These are phyloP conservation scores for Hirtodrosophila alboralis DNA, from an alignment of 2,888 invertebrate genomes.

Conservation along the genomic window DNA sequence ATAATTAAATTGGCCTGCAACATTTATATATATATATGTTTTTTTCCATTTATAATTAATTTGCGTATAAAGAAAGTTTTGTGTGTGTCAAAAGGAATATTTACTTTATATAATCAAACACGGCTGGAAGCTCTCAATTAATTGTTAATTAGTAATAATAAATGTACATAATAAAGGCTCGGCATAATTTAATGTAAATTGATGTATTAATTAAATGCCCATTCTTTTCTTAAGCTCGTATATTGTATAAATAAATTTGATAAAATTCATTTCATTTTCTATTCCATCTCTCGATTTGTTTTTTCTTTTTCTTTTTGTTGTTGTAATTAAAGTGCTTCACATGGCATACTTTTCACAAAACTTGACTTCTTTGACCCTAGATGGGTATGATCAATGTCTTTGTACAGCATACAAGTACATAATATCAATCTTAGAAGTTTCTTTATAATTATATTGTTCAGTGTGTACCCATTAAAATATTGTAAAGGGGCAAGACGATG, in stretches of 20 bases:
- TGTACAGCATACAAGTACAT: neutral
- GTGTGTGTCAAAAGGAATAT: too few relatives aligned
- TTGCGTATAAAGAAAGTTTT: too few relatives aligned
- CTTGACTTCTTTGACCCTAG: constrained; percentile 5
- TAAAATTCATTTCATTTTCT: neutral
- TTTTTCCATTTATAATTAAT: too few relatives aligned
- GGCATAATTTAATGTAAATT: neutral
- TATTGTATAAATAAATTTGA: neutral
- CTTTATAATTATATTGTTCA: constrained; percentile 1
- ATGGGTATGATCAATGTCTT: neutral
- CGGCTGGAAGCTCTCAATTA: too few relatives aligned
- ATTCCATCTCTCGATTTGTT: neutral
- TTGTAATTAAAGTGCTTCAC: constrained; percentile 11
- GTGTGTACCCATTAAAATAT: neutral
- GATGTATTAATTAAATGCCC: neutral
- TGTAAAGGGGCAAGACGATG: neutral
- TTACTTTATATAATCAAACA: too few relatives aligned
- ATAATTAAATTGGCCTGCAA: too few relatives aligned
- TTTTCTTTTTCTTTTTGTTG: neutral
- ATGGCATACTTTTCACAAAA: constrained; percentile 15
- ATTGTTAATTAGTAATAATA: too few relatives aligned
- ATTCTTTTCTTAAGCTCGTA: constrained; percentile 1
- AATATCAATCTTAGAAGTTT: neutral
- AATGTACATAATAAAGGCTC: neutral
- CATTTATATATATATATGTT: too few relatives aligned